These are phyloP conservation scores for Phyllostomus hastatus DNA, from an alignment of 2,113 vertebrate genomes.

Conservation along the genomic window DNA sequence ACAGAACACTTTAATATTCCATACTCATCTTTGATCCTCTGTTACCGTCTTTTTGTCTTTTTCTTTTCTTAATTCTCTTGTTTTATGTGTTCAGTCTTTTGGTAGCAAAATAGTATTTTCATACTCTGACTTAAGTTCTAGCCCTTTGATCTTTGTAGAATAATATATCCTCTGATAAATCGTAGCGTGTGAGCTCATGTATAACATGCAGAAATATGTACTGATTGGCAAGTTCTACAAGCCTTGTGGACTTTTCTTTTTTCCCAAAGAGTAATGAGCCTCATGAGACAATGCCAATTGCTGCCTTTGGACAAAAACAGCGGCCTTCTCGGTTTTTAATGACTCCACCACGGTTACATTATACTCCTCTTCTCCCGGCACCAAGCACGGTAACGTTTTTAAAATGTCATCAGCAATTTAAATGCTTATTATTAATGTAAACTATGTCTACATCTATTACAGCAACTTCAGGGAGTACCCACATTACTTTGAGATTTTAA, in stretches of 20 bases:
- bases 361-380: conserved; percentile 89
- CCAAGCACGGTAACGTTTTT: conserved; percentile 83
- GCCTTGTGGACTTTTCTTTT: conserved; percentile 31
- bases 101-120: neutral
- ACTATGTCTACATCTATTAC: neutral
- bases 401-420: neutral
- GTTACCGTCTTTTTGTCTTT: neutral
- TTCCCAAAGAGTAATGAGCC: conserved; percentile 93
- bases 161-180: neutral
- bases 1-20: neutral
- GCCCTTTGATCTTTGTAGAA: neutral
- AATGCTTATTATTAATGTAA: neutral
- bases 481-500: conserved; percentile 22
- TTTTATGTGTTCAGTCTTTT: neutral
- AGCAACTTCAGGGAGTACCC: neutral
- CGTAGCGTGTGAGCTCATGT: neutral
- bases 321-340: conserved; percentile 92
- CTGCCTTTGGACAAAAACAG: conserved; percentile 97
- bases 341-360: conserved; percentile 91
- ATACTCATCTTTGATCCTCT: neutral
- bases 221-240: neutral
- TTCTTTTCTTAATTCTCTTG: neutral
- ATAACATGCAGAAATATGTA: neutral
- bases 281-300: conserved; percentile 98
- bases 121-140: neutral